Percentiles rank a stretch among this genome's conserved stretches.
These are phyloP conservation scores for Aethina tumida DNA, from an alignment of 1,140 invertebrate species.

Conservation along the genomic window DNA sequence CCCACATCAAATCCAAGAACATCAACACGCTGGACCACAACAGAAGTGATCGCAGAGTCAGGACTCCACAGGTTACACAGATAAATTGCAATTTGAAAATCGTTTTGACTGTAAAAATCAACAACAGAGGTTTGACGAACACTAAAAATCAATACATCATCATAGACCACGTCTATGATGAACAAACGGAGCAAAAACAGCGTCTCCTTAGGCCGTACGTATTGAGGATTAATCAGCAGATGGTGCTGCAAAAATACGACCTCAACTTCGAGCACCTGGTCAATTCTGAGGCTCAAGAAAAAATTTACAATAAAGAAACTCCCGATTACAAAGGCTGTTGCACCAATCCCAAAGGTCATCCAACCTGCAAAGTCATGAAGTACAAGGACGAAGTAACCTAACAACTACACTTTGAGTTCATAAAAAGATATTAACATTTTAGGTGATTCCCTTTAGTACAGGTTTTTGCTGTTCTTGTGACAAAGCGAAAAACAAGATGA, in stretches of 20 bases:
- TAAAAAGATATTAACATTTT: too few species aligned
- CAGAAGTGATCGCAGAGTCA: slow-evolving; percentile 5
- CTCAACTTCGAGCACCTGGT: slow-evolving; percentile 36
- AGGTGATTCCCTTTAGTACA: slow-evolving; percentile 35
- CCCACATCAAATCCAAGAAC: background rate
- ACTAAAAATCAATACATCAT: slow-evolving; percentile 37
- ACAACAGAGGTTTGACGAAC: slow-evolving; percentile 25
- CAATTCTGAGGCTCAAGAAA: slow-evolving; percentile 37
- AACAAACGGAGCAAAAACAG: slow-evolving; percentile 30
- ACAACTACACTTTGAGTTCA: background rate
- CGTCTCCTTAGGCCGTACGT: slow-evolving; percentile 38
- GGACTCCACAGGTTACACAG: slow-evolving; percentile 13
- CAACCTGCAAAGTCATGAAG: slow-evolving; percentile 36
- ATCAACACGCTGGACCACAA: slow-evolving; percentile 6
- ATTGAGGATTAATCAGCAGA: slow-evolving; percentile 37
- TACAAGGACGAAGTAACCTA: slow-evolving; percentile 26
- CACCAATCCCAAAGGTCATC: slow-evolving; percentile 21
- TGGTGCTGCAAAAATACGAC: slow-evolving; percentile 34
- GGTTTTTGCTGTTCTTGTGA: slow-evolving; percentile 43
- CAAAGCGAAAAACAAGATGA: too few species aligned
- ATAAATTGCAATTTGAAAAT: slow-evolving; percentile 28
- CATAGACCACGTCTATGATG: slow-evolving; percentile 38
- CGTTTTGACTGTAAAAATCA: slow-evolving; percentile 28
- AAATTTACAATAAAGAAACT: slow-evolving; percentile 36
- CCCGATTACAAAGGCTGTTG: slow-evolving; percentile 36